phyloP scores from a whole-genome alignment of 2,113 vertebrate genomes.

The Spea multiplicata region DNA sequence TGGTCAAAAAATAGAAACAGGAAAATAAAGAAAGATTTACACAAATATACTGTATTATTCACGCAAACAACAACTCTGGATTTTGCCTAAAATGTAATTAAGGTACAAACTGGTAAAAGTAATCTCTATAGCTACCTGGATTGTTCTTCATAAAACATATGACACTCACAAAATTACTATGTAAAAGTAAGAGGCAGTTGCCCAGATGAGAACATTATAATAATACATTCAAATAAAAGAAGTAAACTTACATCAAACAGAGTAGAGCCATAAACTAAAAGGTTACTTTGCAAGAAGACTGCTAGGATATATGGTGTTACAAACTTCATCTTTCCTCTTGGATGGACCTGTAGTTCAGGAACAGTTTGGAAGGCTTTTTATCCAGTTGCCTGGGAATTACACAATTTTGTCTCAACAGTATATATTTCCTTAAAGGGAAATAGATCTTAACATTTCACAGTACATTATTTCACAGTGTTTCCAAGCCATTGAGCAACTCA shows the following conservation, averaged over 20 bases:
- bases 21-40: no score
- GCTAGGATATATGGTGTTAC: slow-evolving; percentile 29
- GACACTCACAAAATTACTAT: no score
- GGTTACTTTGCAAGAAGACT: slow-evolving; percentile 31
- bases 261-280: neutral
- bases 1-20: no score
- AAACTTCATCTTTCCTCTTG: slow-evolving; percentile 57
- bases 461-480: neutral
- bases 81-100: no score
- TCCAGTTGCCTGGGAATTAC: slow-evolving; percentile 60
- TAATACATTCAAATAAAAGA: neutral
- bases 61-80: no score
- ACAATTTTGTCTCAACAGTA: slow-evolving; percentile 49
- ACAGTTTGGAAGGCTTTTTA: slow-evolving; percentile 54
- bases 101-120: no score
- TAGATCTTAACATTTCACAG: slow-evolving; percentile 19
- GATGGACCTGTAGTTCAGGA: slow-evolving; percentile 13
- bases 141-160: no score
- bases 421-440: slow-evolving; percentile 45
- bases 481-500: neutral
- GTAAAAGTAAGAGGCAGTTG: no score
- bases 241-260: neutral
- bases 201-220: neutral
- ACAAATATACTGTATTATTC: no score
- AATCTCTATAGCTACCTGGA: no score